These are phyloP conservation scores for Oegoconia quadripuncta DNA, from an alignment of 2,888 invertebrate species.

Conservation along the genomic window DNA sequence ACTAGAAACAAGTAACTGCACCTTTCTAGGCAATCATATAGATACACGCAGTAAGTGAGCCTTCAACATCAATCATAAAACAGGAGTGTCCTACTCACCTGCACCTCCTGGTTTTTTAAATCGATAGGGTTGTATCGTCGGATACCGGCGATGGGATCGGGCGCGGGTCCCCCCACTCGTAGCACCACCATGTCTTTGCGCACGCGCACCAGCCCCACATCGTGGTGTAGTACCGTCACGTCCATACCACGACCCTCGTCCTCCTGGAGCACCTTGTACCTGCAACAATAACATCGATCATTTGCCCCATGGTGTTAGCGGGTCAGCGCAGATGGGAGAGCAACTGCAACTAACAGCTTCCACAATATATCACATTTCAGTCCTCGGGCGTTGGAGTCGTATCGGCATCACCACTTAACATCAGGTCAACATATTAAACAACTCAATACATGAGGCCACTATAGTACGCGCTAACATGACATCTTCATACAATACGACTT, in stretches of 20 bases:
- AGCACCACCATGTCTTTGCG: conserved; percentile 43
- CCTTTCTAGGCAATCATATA: too few species aligned
- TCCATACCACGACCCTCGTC: conserved; percentile 51
- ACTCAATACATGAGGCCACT: neutral
- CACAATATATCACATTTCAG: neutral
- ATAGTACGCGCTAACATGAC: neutral
- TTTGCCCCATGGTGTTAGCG: too few species aligned
- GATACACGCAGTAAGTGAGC: too few species aligned
- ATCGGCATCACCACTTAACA: neutral
- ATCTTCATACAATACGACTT: neutral
- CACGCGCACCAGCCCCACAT: conserved; percentile 61
- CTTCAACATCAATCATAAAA: neutral
- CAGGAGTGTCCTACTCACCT: conserved; percentile 25
- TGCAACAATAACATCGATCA: conserved; percentile 15
- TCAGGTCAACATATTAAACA: neutral
- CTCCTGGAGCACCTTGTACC: conserved; percentile 46
- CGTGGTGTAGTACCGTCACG: conserved; percentile 58
- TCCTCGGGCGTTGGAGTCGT: neutral
- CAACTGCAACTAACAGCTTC: neutral
- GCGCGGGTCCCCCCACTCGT: conserved; percentile 7
- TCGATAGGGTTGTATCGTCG: conserved; percentile 30
- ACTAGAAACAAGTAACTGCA: too few species aligned
- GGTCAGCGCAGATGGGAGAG: too few species aligned
- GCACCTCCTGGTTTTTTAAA: conserved; percentile 34
- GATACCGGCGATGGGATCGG: conserved; percentile 20